A percentile compares a stretch with the other conserved stretches of the same genome.
Evolutionary conservation across 2,113 vertebrate genomes (phyloP).

Genomic region (Passer montanus): DNA sequence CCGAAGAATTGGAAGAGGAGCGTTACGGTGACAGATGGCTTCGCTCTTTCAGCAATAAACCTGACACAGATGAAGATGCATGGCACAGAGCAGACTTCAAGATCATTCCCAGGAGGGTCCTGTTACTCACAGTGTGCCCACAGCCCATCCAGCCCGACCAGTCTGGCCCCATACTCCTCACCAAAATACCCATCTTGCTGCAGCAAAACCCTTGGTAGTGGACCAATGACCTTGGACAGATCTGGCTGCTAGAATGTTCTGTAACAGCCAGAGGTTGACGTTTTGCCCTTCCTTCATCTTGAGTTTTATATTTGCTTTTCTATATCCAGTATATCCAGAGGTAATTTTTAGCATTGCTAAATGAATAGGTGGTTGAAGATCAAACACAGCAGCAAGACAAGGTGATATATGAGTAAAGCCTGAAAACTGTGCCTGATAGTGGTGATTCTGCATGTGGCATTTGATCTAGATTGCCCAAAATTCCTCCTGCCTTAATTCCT

Average conservation of each 20-base stretch:
- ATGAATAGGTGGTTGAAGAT: not conserved
- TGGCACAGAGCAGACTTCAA: not conserved
- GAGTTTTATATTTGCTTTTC: not conserved
- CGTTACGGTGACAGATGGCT: not conserved
- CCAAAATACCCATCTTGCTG: not conserved
- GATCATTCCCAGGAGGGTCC: not conserved
- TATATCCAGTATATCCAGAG: not conserved
- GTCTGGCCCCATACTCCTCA: not conserved
- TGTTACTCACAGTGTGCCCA: not conserved
- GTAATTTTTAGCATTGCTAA: not conserved
- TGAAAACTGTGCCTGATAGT: not conserved
- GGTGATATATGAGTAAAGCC: not conserved
- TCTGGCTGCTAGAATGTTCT: not conserved
- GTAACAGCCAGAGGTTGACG: not conserved
- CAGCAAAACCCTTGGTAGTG: not conserved
- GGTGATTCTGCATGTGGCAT: not conserved
- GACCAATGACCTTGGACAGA: not conserved
- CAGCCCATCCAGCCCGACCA: not conserved
- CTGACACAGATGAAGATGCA: slow-evolving; percentile 49
- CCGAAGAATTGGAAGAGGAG: not conserved
- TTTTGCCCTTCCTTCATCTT: not conserved
- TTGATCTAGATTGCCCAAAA: not conserved
- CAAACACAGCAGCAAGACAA: not conserved
- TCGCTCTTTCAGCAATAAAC: slow-evolving; percentile 36
- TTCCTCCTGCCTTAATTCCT: not conserved